Percentiles rank a stretch among this genome's conserved stretches.
Evolutionary conservation across 2,113 vertebrate genomes (phyloP).

Genomic region (Ctenodactylus gundi): DNA sequence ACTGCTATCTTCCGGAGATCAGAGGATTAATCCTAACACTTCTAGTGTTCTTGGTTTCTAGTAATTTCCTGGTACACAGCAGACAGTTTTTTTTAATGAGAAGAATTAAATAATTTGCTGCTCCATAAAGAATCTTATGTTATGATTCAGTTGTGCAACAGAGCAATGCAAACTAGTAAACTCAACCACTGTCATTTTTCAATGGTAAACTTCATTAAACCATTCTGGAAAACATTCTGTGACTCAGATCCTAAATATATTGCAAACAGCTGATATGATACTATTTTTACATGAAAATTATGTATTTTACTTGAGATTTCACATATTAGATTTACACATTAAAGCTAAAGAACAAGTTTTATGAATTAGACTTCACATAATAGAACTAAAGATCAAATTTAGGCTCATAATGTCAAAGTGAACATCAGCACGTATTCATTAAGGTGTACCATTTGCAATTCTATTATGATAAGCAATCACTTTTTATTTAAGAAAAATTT

Average conservation of each 20-base stretch:
- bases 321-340: background rate
- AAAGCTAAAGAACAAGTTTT: slow-evolving; percentile 42
- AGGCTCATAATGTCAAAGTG: too few species aligned
- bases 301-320: slow-evolving; percentile 55
- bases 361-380: too few species aligned
- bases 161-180: slow-evolving; percentile 42
- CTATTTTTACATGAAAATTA: slow-evolving; percentile 50
- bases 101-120: slow-evolving; percentile 27
- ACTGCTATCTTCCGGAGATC: background rate
- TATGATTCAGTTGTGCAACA: background rate
- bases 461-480: slow-evolving; percentile 37
- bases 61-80: background rate
- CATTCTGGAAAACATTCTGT: slow-evolving; percentile 32
- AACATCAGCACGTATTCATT: slow-evolving; percentile 43
- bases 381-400: slow-evolving; percentile 42
- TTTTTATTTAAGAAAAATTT: slow-evolving; percentile 47
- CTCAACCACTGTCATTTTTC: slow-evolving; percentile 45
- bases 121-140: background rate
- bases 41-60: background rate
- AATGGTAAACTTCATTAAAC: slow-evolving; percentile 26
- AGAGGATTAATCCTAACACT: background rate
- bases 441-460: slow-evolving; percentile 29
- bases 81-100: background rate
- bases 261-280: slow-evolving; percentile 30
- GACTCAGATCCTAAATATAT: slow-evolving; percentile 49